These are phyloP conservation scores for Sanderia malayensis DNA, from an alignment of 30 jellyfish, hydroid and myxozoan genomes.

Conservation along the genomic window DNA sequence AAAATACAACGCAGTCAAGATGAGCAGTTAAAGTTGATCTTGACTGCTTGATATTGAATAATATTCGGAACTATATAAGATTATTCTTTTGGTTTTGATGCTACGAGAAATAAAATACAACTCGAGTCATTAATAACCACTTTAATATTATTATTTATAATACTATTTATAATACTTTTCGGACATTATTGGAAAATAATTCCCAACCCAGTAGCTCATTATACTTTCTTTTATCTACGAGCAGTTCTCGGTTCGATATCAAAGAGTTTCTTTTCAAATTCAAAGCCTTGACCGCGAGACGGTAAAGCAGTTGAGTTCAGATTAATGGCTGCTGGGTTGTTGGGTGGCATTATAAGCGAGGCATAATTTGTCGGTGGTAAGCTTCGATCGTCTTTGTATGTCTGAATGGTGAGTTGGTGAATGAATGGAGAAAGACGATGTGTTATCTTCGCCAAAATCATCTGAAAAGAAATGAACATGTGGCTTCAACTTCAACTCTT, in stretches of 20 bases:
- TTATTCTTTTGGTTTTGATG: no score
- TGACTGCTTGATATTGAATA: no score
- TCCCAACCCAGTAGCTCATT: no score
- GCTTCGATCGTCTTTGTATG: conserved; percentile 72
- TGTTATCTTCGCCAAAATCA: conserved; percentile 68
- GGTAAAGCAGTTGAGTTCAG: not conserved
- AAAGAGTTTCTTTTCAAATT: not conserved
- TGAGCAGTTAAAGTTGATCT: no score
- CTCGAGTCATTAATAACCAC: no score
- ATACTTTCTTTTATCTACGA: not conserved
- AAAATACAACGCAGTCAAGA: no score
- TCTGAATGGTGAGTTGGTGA: conserved; percentile 71
- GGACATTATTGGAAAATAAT: no score
- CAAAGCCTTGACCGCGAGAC: not conserved
- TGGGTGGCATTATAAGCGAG: not conserved
- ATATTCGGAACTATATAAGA: no score
- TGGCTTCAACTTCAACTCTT: no score
- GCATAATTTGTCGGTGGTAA: conserved; percentile 19
- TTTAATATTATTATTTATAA: no score
- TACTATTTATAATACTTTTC: no score
- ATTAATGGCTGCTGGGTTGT: not conserved
- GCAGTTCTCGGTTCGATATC: not conserved
- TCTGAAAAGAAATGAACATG: conserved; percentile 31
- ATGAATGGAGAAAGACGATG: conserved; percentile 67
- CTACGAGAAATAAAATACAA: no score